A percentile compares a stretch with the other conserved stretches of the same genome.
Evolutionary conservation across 1,140 invertebrate species (phyloP).

Genomic region (Lepidurus couesii): DNA sequence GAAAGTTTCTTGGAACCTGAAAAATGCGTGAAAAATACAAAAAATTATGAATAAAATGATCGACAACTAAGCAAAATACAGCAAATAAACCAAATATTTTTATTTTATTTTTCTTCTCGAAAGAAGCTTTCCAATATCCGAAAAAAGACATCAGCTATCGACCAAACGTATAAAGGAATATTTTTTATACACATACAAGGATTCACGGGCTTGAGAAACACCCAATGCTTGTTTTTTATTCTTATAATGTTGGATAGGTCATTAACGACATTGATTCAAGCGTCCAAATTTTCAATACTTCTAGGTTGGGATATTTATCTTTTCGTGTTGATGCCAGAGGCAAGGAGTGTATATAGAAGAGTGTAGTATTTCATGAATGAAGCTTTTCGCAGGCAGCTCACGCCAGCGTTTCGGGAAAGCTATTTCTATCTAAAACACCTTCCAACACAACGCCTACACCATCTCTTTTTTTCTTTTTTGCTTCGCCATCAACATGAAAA

Average conservation of each 20-base stretch:
- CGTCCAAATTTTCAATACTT: neutral
- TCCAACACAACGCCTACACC: constrained; percentile 4
- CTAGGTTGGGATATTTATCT: neutral
- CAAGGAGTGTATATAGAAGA: neutral
- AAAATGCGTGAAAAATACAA: neutral
- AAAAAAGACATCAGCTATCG: too few species aligned
- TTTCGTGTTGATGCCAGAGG: neutral
- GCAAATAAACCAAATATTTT: neutral
- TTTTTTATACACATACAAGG: too few species aligned
- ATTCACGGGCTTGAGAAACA: too few species aligned
- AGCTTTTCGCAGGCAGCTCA: neutral
- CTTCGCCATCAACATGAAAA: constrained; percentile 1
- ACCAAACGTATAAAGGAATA: too few species aligned
- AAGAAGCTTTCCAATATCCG: neutral
- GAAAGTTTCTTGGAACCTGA: neutral
- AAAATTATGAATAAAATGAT: neutral
- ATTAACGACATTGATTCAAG: too few species aligned
- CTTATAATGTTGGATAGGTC: too few species aligned
- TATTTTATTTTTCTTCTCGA: neutral
- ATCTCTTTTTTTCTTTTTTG: neutral
- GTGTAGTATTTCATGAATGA: constrained; percentile 5
- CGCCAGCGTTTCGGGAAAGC: neutral
- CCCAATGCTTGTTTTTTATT: too few species aligned
- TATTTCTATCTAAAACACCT: constrained; percentile 19
- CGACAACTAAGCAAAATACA: neutral